phyloP scores from a whole-genome alignment of 2,888 invertebrate species.

The Lasioglossum vierecki region DNA sequence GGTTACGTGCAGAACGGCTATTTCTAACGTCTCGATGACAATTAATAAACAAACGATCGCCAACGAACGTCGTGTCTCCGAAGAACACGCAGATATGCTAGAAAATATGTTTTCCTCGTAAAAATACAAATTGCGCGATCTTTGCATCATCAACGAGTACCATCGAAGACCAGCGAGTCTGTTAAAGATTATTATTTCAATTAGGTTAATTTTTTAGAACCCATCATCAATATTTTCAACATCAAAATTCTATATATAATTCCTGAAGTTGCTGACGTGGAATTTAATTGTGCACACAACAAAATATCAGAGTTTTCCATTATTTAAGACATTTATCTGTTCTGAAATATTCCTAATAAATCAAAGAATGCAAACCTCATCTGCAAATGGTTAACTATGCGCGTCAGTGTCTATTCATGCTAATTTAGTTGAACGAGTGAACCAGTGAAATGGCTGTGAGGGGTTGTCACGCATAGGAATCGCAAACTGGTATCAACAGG shows the following conservation, averaged over 20 bases:
- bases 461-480: background rate
- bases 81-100: background rate
- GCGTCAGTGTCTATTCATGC: background rate
- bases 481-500: background rate
- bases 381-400: background rate
- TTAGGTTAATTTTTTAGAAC: too few species aligned
- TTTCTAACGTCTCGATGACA: constrained; percentile 3
- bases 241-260: background rate
- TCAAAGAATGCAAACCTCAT: background rate
- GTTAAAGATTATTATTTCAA: background rate
- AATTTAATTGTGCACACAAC: background rate
- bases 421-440: background rate
- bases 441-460: background rate
- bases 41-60: constrained; percentile 2
- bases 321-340: background rate
- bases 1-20: background rate
- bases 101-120: background rate
- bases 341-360: background rate
- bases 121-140: background rate
- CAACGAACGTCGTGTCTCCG: background rate
- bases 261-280: background rate
- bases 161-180: background rate
- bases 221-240: too few species aligned
- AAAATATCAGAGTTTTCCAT: background rate
- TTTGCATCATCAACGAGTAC: background rate